Base-by-base conservation (phyloP, 2,113 vertebrate genomes). In the Entosphenus tridentatus region DNA sequence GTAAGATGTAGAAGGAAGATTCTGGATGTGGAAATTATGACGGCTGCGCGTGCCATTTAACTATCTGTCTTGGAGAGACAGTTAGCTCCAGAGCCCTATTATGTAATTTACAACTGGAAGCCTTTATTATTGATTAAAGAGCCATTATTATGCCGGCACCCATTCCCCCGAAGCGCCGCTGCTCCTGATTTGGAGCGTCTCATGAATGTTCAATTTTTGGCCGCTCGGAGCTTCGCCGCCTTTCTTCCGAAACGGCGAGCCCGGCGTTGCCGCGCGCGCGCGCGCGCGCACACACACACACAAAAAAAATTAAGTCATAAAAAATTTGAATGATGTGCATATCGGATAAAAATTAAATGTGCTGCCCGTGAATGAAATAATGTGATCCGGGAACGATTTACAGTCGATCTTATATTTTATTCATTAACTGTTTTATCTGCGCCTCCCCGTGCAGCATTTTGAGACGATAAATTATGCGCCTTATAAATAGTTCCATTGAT, bases 371-470 rank as follows among this genome's bases (percentile, higher is more conserved):
- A 96, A 98, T 95, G 87, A 95, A 96, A 98, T 97, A 89, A 97
- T 98, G 95, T 95, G 93, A 90, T 96, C 95, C 96, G 93, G 89
- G 62, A 87, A 95, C 91, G 96, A 97, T 98, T 98, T 98, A 98
- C 90, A 89, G 87, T 89, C 87, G 86, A 83, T 85, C 92, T 98
- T 92, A 98, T 98, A 98, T 98, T 96, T 96, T 98, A 98, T 98
- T 98, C 93, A 98, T 86, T 87, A 98, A 96, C 92, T 65, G 90
- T 95, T 98, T 98, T 97, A 98, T 98, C 93, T 96, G 62, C 62
- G n/a, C 62, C 87, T 90, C 95, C 96, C 93, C 90, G 85, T 85
- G 87, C 87, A 90, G 89, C 96, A 98, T 95, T 97, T 95, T 96
- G 95, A 89, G 81, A 92, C 89, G 95, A 88, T 97, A 97, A 96